Evolutionary conservation across 2,113 vertebrate species (phyloP).

Genomic region (Caranx ignobilis): DNA sequence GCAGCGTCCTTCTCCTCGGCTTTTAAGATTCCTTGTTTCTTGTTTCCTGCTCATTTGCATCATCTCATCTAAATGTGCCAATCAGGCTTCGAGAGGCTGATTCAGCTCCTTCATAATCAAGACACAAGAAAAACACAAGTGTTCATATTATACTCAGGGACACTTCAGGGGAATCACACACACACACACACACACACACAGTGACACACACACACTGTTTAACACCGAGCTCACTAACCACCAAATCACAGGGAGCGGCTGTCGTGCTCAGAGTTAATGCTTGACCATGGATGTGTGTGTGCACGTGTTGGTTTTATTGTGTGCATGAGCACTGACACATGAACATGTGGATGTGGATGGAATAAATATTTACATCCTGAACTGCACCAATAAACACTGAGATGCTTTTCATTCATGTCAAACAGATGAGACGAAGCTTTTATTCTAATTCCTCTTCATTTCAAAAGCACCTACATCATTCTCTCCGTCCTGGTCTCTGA

Average conservation of each 20-base stretch:
- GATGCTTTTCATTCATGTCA: not conserved
- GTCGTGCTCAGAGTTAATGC: not conserved
- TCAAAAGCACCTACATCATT: no score
- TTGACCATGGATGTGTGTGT: conserved; percentile 5
- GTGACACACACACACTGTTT: conserved; percentile 33
- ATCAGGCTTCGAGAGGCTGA: conserved; percentile 32
- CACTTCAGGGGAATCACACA: conserved; percentile 16
- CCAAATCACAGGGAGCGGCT: not conserved
- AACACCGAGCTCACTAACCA: not conserved
- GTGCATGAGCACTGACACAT: not conserved
- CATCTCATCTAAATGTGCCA: conserved; percentile 38
- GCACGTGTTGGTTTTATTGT: not conserved
- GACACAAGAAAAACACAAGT: conserved; percentile 35
- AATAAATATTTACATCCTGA: conserved; percentile 3
- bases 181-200: conserved; percentile 29
- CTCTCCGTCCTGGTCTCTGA: no score
- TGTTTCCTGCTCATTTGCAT: conserved; percentile 42
- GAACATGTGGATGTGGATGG: not conserved
- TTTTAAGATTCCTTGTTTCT: conserved; percentile 8
- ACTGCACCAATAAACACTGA: not conserved
- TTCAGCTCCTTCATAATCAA: conserved; percentile 57
- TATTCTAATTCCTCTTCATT: not conserved
- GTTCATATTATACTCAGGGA: conserved; percentile 39
- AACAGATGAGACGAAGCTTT: not conserved
- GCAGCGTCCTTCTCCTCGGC: not conserved